Evolutionary conservation across 2,888 invertebrate species (phyloP), one percentile per base, ranked within the genome.

Genomic region (Eristalis arbustorum): DNA sequence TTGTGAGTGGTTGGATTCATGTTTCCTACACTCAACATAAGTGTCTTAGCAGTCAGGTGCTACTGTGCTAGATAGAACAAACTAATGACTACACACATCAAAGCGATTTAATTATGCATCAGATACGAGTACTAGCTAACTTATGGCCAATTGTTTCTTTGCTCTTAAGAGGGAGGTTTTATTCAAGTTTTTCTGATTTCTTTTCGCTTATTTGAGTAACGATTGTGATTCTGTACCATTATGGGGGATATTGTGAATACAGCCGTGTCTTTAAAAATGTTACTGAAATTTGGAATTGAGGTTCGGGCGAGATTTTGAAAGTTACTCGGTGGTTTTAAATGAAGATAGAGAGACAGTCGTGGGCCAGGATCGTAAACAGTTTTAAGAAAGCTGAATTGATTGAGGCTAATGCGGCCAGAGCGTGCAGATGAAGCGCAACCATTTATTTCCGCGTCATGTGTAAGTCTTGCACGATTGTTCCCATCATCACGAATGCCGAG

Each of bases 111-210:
- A 42, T 61, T 42, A 23, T 42, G 22, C 10, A 67, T 49, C 62
- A 62, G 34, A 68, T 34, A 49, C 56, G 68, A 68, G 34, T 42
- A 34, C 63, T 76, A 69, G 34, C 34, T 74, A 62, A 42, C 69
- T 87, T 71, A 82, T 82, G 82, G 74, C 74, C 77, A 77, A 78
- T 85, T 85, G 82, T 82, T 77, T 77, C 2, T 22, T 72, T 34
- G 40, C 10, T 68, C 34, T 8, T 11, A 22, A 3, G 10, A 57
- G 66, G n/a, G 34, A 18, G 3, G 6, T 18, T 40, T 61, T 66
- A 31, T 73, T 61, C 23, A 66, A 40, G 34, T 76, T 67, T 59
- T 62, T 34, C n/a, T 57, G 25, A 75, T 22, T 28, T 40, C 11
- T 63, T 31, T 56, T 2, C 1, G 40, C 2, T 42, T 42, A 3